Evolutionary conservation across 2,797 vertebrate genomes (phyloP).

Genomic region (Enteromius treurensis): DNA sequence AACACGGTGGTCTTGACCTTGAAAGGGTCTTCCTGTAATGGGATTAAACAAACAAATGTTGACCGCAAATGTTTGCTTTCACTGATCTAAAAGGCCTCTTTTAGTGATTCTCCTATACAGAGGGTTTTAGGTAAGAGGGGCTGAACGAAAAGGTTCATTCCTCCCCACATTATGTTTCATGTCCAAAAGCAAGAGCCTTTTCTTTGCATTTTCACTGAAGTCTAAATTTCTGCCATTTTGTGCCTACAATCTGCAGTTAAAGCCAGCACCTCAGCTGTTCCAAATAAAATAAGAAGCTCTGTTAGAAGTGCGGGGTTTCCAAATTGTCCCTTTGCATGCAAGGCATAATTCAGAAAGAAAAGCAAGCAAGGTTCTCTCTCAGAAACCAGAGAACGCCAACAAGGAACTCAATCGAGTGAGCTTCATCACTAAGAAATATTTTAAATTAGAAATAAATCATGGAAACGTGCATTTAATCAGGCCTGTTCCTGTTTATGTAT

Average conservation of each 20-base stretch:
- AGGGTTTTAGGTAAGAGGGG: background rate
- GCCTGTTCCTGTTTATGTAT: background rate
- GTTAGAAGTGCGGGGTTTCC: conserved; percentile 51
- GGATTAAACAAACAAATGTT: background rate
- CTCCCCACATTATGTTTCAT: background rate
- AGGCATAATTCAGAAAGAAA: conserved; percentile 41
- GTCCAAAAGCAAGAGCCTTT: background rate
- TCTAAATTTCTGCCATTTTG: background rate
- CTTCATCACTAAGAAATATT: background rate
- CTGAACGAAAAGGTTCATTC: background rate
- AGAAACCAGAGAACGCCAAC: conserved; percentile 23
- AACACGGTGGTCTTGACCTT: conserved; percentile 89
- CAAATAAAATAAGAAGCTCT: conserved; percentile 44
- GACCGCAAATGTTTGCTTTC: background rate
- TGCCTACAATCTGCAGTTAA: background rate
- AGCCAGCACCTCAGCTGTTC: conserved; percentile 44
- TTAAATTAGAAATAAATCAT: background rate
- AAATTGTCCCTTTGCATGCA: conserved; percentile 42
- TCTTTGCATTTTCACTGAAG: too few relatives aligned
- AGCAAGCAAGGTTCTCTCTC: conserved; percentile 18
- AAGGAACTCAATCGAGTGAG: background rate
- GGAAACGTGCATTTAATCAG: background rate
- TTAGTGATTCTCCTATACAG: background rate
- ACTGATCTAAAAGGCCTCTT: background rate
- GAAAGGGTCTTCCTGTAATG: conserved; percentile 89